These are phyloP conservation scores for Hymenopus coronatus DNA, from an alignment of 2,888 invertebrate genomes.

Conservation along the genomic window DNA sequence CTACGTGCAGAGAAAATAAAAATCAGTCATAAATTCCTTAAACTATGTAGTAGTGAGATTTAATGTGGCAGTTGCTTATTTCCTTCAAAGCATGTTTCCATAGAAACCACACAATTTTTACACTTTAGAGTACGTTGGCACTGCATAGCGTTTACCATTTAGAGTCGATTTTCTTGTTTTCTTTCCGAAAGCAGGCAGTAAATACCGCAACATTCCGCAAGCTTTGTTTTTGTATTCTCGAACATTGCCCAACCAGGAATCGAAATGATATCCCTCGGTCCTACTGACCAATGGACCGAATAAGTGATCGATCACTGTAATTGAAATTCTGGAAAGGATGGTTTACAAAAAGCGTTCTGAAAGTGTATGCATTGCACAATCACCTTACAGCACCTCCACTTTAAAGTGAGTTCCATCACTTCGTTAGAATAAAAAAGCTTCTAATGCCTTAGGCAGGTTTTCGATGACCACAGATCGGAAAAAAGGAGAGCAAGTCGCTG, in stretches of 20 bases:
- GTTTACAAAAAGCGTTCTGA: not conserved
- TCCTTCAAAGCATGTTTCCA: not conserved
- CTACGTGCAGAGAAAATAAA: too few relatives aligned
- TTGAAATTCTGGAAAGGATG: not conserved
- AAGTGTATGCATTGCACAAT: not conserved
- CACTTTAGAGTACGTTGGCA: not conserved
- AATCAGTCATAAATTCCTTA: too few relatives aligned
- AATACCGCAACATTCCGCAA: not conserved
- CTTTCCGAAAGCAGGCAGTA: not conserved
- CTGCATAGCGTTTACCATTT: not conserved
- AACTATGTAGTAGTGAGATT: too few relatives aligned
- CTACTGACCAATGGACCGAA: not conserved
- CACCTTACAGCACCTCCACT: not conserved
- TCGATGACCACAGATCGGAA: not conserved
- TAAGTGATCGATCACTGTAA: not conserved
- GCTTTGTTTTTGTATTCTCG: not conserved
- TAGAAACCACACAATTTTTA: not conserved
- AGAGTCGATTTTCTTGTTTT: not conserved
- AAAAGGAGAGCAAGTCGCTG: not conserved
- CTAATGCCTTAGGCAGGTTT: not conserved
- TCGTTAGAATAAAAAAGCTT: not conserved
- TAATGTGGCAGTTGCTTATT: too few relatives aligned
- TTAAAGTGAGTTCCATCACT: not conserved
- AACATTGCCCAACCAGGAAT: not conserved
- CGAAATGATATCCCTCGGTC: not conserved